A percentile compares a stretch with the other conserved stretches of the same genome.
These are phyloP conservation scores for Hystrix brachyura DNA, from an alignment of 2,113 vertebrate species.

Conservation along the genomic window DNA sequence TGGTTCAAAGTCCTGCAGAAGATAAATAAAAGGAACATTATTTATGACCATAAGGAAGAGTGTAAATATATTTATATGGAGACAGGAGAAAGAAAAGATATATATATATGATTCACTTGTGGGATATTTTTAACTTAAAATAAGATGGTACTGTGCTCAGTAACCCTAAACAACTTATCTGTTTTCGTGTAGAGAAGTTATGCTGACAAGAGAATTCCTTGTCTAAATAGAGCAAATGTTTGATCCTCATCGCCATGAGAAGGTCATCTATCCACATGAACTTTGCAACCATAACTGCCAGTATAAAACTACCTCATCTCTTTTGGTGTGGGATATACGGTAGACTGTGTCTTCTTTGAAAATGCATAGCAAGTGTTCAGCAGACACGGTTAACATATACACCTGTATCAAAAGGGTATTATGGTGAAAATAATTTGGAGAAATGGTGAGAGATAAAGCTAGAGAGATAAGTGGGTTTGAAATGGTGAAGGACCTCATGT, in stretches of 20 bases:
- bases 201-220: slow-evolving; percentile 53
- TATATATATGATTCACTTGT: slow-evolving; percentile 68
- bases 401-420: not conserved
- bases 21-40: slow-evolving; percentile 51
- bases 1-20: slow-evolving; percentile 57
- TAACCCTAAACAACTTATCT: slow-evolving; percentile 59
- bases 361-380: not conserved
- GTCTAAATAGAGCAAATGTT: slow-evolving; percentile 35
- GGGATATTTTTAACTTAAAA: slow-evolving; percentile 71
- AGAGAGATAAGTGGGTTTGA: not conserved
- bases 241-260: slow-evolving; percentile 15
- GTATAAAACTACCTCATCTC: not conserved
- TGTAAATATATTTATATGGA: slow-evolving; percentile 55
- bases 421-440: not conserved
- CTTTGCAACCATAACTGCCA: slow-evolving; percentile 21
- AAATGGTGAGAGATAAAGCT: slow-evolving; percentile 11
- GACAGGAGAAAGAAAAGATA: not conserved
- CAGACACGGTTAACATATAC: not conserved
- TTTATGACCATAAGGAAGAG: slow-evolving; percentile 64
- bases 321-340: not conserved
- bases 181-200: slow-evolving; percentile 63
- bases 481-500: not conserved
- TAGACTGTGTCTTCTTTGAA: slow-evolving; percentile 34
- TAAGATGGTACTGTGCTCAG: slow-evolving; percentile 50
- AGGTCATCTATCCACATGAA: slow-evolving; percentile 29